Evolutionary conservation across 2,113 vertebrate species (phyloP).

Genomic region (Aythya baeri): DNA sequence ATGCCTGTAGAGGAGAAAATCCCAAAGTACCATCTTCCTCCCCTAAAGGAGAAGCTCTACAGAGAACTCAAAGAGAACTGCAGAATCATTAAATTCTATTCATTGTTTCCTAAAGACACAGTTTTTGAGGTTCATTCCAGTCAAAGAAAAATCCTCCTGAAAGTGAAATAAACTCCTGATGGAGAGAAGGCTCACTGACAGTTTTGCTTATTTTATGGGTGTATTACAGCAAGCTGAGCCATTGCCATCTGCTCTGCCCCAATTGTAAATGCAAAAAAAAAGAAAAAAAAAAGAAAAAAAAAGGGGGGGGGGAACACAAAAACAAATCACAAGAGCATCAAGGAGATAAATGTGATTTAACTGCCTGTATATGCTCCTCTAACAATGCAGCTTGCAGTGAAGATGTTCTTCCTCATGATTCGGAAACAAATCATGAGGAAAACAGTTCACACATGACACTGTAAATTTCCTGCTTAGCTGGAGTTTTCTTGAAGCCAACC

Average conservation of each 20-base stretch:
- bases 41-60: background rate
- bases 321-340: conserved; percentile 36
- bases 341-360: conserved; percentile 70
- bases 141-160: conserved; percentile 18
- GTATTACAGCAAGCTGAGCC: conserved; percentile 46
- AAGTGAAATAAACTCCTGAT: conserved; percentile 23
- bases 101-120: background rate
- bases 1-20: background rate
- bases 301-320: background rate
- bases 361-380: background rate
- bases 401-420: conserved; percentile 58
- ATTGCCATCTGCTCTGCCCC: conserved; percentile 66
- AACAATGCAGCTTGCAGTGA: conserved; percentile 43
- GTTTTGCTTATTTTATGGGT: conserved; percentile 52
- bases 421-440: conserved; percentile 40
- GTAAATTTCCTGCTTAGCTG: conserved; percentile 28
- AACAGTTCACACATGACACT: background rate
- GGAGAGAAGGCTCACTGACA: conserved; percentile 26
- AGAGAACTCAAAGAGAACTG: background rate
- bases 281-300: background rate
- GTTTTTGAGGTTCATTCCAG: conserved; percentile 1
- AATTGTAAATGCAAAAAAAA: conserved; percentile 18
- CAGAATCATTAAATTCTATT: background rate
- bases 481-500: conserved; percentile 10
- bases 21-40: background rate